A percentile compares a stretch with the other conserved stretches of the same genome.
These are phyloP conservation scores for Macaria liturata DNA, from an alignment of 2,888 invertebrate genomes.

Conservation along the genomic window DNA sequence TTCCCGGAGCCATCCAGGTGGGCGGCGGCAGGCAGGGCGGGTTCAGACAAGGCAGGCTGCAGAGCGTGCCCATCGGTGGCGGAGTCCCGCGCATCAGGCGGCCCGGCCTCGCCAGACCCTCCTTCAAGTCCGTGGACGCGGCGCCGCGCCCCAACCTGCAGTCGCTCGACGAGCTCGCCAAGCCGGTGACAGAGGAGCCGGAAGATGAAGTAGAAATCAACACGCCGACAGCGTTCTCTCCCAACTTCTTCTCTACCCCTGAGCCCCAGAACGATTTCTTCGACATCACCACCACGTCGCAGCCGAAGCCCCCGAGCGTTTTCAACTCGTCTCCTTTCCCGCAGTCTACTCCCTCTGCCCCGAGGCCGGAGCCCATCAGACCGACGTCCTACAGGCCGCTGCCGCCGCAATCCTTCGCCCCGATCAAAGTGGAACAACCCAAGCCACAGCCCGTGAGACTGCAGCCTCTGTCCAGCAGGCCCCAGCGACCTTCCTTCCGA, in stretches of 20 bases:
- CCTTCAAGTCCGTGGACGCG: conserved; percentile 75
- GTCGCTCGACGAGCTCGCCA: conserved; percentile 79
- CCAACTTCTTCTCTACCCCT: conserved; percentile 66
- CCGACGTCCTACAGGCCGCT: conserved; percentile 75
- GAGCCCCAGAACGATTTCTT: conserved; percentile 76
- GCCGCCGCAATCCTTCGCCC: conserved; percentile 65
- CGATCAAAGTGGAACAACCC: conserved; percentile 64
- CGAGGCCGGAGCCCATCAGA: conserved; percentile 68
- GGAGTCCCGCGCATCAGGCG: conserved; percentile 62
- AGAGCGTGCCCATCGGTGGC: conserved; percentile 53
- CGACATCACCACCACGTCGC: conserved; percentile 73
- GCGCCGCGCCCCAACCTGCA: conserved; percentile 72
- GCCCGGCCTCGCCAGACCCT: conserved; percentile 70
- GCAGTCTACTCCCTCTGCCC: conserved; percentile 62
- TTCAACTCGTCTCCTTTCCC: conserved; percentile 73
- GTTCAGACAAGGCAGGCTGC: conserved; percentile 70
- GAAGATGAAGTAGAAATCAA: conserved; percentile 85
- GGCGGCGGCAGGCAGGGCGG: conserved; percentile 69
- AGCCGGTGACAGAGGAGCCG: conserved; percentile 87
- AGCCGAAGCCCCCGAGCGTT: conserved; percentile 70
- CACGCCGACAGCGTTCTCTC: conserved; percentile 77
- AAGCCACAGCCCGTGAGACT: conserved; percentile 73
- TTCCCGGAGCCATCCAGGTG: conserved; percentile 85
- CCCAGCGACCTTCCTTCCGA: conserved; percentile 79
- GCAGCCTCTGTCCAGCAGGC: conserved; percentile 75